phyloP scores from a whole-genome alignment of 2,888 invertebrate genomes.

The Cotesia congregata region DNA sequence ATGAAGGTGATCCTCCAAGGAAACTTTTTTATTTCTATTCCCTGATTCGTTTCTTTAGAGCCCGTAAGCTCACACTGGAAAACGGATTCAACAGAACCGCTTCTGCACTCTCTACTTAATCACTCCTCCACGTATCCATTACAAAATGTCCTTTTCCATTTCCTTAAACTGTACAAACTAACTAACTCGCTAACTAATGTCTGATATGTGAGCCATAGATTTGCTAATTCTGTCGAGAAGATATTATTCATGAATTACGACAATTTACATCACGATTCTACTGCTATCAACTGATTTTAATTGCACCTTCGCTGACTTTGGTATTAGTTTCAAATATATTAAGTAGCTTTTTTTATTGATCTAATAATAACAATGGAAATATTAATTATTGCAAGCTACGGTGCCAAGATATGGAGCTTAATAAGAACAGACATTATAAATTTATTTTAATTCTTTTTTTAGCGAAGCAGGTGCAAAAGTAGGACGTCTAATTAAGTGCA shows the following conservation, averaged over 20 bases:
- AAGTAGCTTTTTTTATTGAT: not conserved
- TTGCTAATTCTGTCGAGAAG: too few relatives aligned
- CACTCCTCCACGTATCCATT: not conserved
- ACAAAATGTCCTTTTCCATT: not conserved
- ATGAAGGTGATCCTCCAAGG: slow-evolving; percentile 32
- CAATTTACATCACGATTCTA: too few relatives aligned
- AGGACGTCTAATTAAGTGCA: slow-evolving; percentile 40
- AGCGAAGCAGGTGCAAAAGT: slow-evolving; percentile 39
- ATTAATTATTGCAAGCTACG: not conserved
- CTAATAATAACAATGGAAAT: not conserved
- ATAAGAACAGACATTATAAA: not conserved
- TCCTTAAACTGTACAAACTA: not conserved
- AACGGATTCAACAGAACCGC: not conserved
- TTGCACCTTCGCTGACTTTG: too few relatives aligned
- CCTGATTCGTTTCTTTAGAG: slow-evolving; percentile 20
- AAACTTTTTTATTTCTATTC: slow-evolving; percentile 13
- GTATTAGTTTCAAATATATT: too few relatives aligned
- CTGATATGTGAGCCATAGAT: too few relatives aligned
- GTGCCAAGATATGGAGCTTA: not conserved
- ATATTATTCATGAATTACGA: too few relatives aligned
- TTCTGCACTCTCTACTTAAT: not conserved
- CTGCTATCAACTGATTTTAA: too few relatives aligned
- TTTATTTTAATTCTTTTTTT: not conserved
- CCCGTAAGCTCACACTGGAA: not conserved
- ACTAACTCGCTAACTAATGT: not conserved